Evolutionary conservation across 2,797 vertebrate genomes (phyloP).

Genomic region (Morelia viridis): DNA sequence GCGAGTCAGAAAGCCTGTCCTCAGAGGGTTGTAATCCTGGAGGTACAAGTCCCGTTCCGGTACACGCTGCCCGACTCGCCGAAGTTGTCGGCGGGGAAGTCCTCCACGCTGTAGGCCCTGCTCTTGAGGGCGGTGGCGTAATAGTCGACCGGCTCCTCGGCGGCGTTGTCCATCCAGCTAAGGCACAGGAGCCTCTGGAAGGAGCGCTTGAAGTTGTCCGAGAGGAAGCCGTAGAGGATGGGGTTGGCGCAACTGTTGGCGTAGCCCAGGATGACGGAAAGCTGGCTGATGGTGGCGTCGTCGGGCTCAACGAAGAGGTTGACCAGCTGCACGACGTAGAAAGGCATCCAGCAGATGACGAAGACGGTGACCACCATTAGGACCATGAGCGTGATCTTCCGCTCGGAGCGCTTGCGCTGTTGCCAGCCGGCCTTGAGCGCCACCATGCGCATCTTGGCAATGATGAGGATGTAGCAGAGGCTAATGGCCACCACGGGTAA

Average conservation of each 20-base stretch:
- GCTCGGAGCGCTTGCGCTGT: slow-evolving; percentile 86
- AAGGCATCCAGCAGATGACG: slow-evolving; percentile 93
- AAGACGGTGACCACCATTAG: slow-evolving; percentile 92
- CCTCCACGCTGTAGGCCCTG: slow-evolving; percentile 86
- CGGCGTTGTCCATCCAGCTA: slow-evolving; percentile 87
- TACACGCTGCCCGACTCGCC: slow-evolving; percentile 79
- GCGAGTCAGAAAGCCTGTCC: slow-evolving; percentile 13
- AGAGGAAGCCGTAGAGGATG: slow-evolving; percentile 88
- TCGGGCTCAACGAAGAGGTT: slow-evolving; percentile 86
- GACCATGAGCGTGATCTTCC: slow-evolving; percentile 91
- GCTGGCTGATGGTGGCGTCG: slow-evolving; percentile 87
- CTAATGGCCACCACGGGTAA: slow-evolving; percentile 89
- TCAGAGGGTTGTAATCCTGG: slow-evolving; percentile 86
- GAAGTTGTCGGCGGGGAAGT: slow-evolving; percentile 80
- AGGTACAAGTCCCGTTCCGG: slow-evolving; percentile 86
- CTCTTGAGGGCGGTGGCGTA: slow-evolving; percentile 90
- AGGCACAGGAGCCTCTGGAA: slow-evolving; percentile 90
- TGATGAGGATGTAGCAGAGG: slow-evolving; percentile 89
- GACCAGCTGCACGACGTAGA: slow-evolving; percentile 88
- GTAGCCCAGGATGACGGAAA: slow-evolving; percentile 87
- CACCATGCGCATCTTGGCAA: slow-evolving; percentile 87
- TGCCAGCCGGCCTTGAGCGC: slow-evolving; percentile 91
- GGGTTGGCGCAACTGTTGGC: slow-evolving; percentile 92
- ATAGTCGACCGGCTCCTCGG: slow-evolving; percentile 89
- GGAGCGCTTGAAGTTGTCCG: slow-evolving; percentile 89